Base-by-base conservation (phyloP, 2,797 vertebrate genomes). In the Pangasius mekongensis region DNA sequence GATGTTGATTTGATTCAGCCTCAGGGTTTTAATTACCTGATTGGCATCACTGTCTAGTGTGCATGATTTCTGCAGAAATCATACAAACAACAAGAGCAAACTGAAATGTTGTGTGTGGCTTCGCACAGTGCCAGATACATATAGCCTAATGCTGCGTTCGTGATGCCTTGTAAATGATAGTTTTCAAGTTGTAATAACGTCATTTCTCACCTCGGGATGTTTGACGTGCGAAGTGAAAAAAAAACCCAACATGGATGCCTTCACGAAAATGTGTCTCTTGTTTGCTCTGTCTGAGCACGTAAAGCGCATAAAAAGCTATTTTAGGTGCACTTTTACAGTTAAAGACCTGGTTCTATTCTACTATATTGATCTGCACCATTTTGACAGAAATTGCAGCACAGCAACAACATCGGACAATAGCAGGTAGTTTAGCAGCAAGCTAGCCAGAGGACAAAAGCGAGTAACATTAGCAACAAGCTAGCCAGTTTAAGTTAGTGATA, bases 1-100 rank as follows among this genome's bases (percentile, higher is more conserved):
- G 11, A 87, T 60, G 52, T 13, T 62, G 16, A 33, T 87, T 82
- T 71, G 52, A 87, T 73, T 82, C 9, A n/a, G 64, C 64, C 77
- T 43, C n/a, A 47, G 54, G 52, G 39, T 43, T 67, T 67, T 81
- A 71, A 71, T 82, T 82, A 30, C 78, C 18, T 71, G 60, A 30
- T 73, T 58, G 39, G 60, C 60, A 66, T 83, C 78, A 39, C 78
- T 81, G 85, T 66, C 22, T 60, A 39, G 33, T 60, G 10, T 1
- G 22, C 78, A 81, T 39, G 54, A 80, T 5, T 62, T 47, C 36
- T 62, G 0, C 80, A n/a, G 58, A 56, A 54, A 16, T 30, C 74
- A 54, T 52, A 27, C 71, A 22, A 52, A 30, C n/a, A n/a, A 16
- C n/a, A 20, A 56, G 52, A 11, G 52, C 27, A n/a, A 77, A 27